Conservation (phyloP, 2,797 vertebrate genomes). For the Nyctibius grandis region DNA sequence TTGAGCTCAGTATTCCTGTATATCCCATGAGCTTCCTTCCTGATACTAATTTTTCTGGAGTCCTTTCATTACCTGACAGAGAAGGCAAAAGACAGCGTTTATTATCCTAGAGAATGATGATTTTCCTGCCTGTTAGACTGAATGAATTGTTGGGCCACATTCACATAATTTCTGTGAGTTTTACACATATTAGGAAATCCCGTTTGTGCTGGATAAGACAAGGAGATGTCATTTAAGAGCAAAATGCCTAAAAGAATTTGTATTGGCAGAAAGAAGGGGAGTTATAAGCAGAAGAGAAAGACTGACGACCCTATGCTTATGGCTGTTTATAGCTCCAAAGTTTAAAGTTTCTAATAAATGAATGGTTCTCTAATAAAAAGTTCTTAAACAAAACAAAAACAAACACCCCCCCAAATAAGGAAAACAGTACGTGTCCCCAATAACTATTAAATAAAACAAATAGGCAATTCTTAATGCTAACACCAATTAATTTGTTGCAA, state of each 20-base stretch:
- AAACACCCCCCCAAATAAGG: not conserved
- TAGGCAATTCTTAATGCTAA: not conserved
- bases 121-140: not conserved
- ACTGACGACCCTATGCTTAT: not conserved
- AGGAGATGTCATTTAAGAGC: not conserved
- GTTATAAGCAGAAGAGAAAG: not conserved
- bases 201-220: not conserved
- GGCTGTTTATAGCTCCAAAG: not conserved
- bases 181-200: not conserved
- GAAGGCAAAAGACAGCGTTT: not conserved
- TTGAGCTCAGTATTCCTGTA: not conserved
- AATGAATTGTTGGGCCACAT: not conserved
- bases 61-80: not conserved
- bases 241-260: not conserved
- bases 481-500: not conserved
- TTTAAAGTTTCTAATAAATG: not conserved
- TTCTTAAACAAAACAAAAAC: not conserved
- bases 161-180: not conserved
- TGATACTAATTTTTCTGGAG: not conserved
- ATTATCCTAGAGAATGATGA: not conserved
- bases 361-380: not conserved
- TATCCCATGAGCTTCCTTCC: not conserved
- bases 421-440: not conserved
- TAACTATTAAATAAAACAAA: not conserved
- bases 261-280: not conserved